Conservation (phyloP, 1,140 invertebrate genomes). For the Papilio helenus region DNA sequence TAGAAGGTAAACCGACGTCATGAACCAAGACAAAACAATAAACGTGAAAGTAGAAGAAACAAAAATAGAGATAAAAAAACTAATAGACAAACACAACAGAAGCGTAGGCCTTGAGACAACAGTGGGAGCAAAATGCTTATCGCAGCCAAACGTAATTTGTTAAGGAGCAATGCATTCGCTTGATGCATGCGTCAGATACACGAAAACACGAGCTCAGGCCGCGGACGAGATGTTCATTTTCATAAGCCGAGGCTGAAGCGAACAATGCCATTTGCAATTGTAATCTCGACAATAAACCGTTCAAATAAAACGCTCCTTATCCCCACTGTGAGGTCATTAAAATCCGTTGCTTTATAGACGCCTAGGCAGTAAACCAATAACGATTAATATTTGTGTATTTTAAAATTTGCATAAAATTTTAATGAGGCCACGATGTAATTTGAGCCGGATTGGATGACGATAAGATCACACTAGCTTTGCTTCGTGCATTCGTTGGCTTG, state of each 20-base stretch:
- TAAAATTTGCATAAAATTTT: conserved; percentile 33
- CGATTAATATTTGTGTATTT: conserved; percentile 28
- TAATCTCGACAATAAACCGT: conserved; percentile 33
- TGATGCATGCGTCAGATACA: conserved; percentile 38
- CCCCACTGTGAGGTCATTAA: conserved; percentile 6
- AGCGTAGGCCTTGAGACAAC: conserved; percentile 29
- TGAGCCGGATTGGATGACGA: not conserved
- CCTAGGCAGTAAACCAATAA: conserved; percentile 25
- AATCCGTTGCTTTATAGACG: conserved; percentile 33
- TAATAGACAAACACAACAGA: conserved; percentile 31
- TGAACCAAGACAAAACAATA: not conserved
- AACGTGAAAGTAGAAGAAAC: not conserved
- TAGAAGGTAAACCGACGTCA: not conserved
- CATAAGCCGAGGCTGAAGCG: conserved; percentile 27
- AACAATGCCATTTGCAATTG: conserved; percentile 37
- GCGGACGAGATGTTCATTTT: conserved; percentile 34
- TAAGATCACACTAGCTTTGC: conserved; percentile 21
- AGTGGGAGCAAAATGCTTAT: conserved; percentile 33
- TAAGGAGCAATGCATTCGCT: conserved; percentile 23
- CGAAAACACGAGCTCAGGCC: conserved; percentile 11
- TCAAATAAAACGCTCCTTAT: conserved; percentile 33
- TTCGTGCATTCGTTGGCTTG: not conserved
- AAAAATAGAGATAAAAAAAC: conserved; percentile 1
- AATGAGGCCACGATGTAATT: conserved; percentile 34
- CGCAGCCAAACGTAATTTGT: conserved; percentile 28